Percentiles rank a stretch among this genome's conserved stretches.
Conservation (phyloP, 1,140 invertebrate species). For the Subanguina moxae region DNA sequence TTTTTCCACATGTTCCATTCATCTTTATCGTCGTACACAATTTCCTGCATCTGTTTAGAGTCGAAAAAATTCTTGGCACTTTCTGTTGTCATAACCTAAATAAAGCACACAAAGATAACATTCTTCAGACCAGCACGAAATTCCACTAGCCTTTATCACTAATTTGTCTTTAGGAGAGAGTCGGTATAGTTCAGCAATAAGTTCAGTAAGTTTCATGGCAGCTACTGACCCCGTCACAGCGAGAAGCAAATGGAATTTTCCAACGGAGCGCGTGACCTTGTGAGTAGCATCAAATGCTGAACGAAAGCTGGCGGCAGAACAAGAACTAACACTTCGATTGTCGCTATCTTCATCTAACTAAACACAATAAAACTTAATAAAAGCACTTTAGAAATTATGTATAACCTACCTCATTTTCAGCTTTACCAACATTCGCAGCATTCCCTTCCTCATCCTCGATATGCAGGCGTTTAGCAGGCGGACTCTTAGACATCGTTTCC, state of each 20-base stretch:
- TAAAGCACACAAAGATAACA: conserved; percentile 2
- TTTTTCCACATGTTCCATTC: conserved; percentile 89
- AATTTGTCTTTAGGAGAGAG: conserved; percentile 40
- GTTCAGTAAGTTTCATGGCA: conserved; percentile 74
- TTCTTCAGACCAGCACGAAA: conserved; percentile 21
- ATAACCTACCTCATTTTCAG: no score
- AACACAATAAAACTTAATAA: no score
- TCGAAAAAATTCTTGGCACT: conserved; percentile 80
- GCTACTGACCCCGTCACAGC: conserved; percentile 87
- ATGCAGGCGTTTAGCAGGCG: background rate
- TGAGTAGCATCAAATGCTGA: conserved; percentile 35
- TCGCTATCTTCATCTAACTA: background rate
- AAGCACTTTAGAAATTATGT: no score
- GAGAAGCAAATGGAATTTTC: conserved; percentile 67
- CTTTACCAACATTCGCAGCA: background rate
- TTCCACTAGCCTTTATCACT: conserved; percentile 45
- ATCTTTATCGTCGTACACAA: conserved; percentile 74
- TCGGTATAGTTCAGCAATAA: conserved; percentile 66
- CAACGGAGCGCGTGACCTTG: conserved; percentile 17
- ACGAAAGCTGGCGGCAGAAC: background rate
- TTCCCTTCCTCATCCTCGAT: background rate
- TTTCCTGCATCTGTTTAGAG: conserved; percentile 65
- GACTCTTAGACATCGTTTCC: background rate
- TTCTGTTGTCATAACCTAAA: conserved; percentile 70
- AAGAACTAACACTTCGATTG: background rate